These are phyloP conservation scores for Elephantulus edwardii DNA, from an alignment of 2,113 vertebrate species.

Conservation along the genomic window DNA sequence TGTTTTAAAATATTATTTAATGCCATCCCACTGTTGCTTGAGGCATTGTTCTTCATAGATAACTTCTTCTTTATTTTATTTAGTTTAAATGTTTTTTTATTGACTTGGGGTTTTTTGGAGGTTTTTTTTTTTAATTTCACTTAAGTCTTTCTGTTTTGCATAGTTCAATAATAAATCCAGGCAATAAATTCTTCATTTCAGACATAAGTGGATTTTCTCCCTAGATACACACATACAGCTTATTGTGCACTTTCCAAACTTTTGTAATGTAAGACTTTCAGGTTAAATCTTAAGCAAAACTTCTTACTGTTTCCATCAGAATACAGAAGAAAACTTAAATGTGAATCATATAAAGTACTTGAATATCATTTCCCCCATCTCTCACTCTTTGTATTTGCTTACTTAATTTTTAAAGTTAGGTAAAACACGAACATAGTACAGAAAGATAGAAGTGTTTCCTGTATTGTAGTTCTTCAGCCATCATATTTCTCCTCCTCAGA, in stretches of 20 bases:
- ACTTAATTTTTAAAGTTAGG: neutral
- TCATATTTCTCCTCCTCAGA: neutral
- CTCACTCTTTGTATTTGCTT: slow-evolving; percentile 1
- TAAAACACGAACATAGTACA: neutral
- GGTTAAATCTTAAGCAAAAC: neutral
- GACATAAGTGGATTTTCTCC: neutral
- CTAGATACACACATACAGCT: neutral
- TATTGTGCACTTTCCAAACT: neutral
- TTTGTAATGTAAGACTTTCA: neutral
- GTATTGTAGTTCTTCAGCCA: neutral
- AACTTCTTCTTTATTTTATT: too few relatives aligned
- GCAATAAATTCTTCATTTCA: neutral
- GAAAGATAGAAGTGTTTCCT: neutral
- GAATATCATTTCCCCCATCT: neutral
- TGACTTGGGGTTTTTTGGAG: too few relatives aligned
- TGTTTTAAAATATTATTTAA: neutral
- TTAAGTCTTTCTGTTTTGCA: neutral
- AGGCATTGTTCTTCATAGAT: neutral
- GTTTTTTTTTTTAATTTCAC: neutral
- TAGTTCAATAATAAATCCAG: neutral
- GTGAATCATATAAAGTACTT: neutral
- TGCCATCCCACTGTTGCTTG: neutral
- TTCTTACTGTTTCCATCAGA: neutral
- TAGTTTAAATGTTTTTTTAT: too few relatives aligned
- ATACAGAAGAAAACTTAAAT: neutral